Evolutionary conservation across 2,113 vertebrate species (phyloP), one percentile per base, ranked within the genome.

Genomic region (Aptenodytes patagonicus): DNA sequence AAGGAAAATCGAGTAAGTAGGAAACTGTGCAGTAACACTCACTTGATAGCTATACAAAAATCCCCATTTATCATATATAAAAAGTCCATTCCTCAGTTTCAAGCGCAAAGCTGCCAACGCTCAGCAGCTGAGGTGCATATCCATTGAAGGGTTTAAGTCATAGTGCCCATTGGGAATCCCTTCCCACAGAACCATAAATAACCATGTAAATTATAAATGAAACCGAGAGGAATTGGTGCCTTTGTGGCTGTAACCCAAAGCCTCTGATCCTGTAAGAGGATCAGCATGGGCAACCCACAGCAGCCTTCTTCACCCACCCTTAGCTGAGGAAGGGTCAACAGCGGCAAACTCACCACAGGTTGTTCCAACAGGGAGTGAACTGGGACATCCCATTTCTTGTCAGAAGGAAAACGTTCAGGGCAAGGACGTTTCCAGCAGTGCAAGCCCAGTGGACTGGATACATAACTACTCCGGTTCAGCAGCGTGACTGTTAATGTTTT

Each of bases 151-250:
- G 28, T 60, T 55, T 60, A 64, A 72, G 57, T 13, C 2, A 0
- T 1, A 71, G 32, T 0, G 0, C 6, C 11, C 24, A 3, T 2
- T 8, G 18, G 38, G 29, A 83, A 94, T 6, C 34, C 29, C 16
- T 76, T 71, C n/a, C 40, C 32, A 46, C 18, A 34, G 46, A 75
- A 57, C 9, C 16, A 25, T 9, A 58, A 44, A 36, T 21, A 57
- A 73, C 42, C 25, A 61, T 0, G 3, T 21, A 61, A 32, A 73
- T 17, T 54, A 36, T 14, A 49, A 83, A 81, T 25, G 34, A 77
- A 81, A 57, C 7, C 14, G 62, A 15, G 40, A 32, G 17, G 16
- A 93, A 42, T 1, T 7, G 17, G 46, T 52, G 28, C 36, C 51
- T 83, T 86, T 83, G 28, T 19, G 24, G 28, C 58, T 10, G 15